phyloP scores from a whole-genome alignment of 64 coral and sea anemone species.

The Pocillopora damicornis region DNA sequence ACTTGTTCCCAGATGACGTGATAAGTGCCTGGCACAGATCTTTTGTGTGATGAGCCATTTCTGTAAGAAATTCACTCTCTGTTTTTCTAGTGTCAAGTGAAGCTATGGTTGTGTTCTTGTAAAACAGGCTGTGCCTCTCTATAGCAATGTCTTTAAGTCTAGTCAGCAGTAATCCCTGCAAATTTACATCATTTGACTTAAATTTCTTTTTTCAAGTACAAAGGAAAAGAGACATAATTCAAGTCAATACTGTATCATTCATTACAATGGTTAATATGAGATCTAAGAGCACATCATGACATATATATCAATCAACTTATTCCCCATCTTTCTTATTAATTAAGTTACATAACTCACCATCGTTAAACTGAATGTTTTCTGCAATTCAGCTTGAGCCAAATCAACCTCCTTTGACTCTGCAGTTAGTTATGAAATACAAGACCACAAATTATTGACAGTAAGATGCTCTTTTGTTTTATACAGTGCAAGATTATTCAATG shows the following conservation, averaged over 20 bases:
- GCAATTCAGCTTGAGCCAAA: conserved; percentile 34
- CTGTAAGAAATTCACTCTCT: conserved; percentile 50
- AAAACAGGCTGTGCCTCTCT: conserved; percentile 45
- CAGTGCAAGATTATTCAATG: too few relatives aligned
- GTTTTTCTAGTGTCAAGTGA: conserved; percentile 19
- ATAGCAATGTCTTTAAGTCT: conserved; percentile 37
- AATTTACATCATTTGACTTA: background rate
- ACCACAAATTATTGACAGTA: too few relatives aligned
- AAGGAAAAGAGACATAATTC: too few relatives aligned
- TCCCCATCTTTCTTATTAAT: too few relatives aligned
- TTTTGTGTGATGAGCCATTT: conserved; percentile 20
- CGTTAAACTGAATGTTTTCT: conserved; percentile 26
- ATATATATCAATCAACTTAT: too few relatives aligned
- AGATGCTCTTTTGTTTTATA: too few relatives aligned
- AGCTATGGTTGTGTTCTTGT: conserved; percentile 26
- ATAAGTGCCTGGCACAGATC: conserved; percentile 30
- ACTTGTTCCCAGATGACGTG: conserved; percentile 19
- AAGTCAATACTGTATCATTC: too few relatives aligned
- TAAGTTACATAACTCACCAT: conserved; percentile 19
- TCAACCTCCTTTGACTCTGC: conserved; percentile 18
- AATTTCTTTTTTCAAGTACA: background rate
- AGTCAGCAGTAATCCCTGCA: conserved; percentile 32
- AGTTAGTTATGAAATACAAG: background rate
- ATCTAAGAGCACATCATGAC: too few relatives aligned
- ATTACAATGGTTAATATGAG: too few relatives aligned